Percentiles rank a stretch among this genome's conserved stretches.
Conservation (phyloP, 2,888 invertebrate species). For the Lasius fuliginosus region DNA sequence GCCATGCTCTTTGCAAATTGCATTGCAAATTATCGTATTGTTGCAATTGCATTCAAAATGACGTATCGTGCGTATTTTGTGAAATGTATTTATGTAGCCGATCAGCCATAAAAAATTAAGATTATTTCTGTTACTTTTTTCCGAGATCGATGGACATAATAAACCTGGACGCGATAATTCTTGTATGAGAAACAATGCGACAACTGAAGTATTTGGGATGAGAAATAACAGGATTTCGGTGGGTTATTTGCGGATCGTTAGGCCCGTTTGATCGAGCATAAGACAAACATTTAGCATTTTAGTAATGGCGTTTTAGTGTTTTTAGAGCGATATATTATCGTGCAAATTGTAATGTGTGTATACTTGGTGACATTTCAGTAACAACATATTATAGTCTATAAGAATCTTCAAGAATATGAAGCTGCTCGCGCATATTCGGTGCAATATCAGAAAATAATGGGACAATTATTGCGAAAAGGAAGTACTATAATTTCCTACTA, state of each 20-base stretch:
- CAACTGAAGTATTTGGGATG: neutral
- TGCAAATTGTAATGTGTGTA: neutral
- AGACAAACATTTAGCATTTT: constrained; percentile 40
- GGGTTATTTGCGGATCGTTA: constrained; percentile 59
- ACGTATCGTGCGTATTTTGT: neutral
- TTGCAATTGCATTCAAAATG: neutral
- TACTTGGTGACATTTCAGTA: neutral
- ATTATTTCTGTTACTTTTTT: neutral
- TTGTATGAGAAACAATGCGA: constrained; percentile 1
- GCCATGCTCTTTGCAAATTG: no score
- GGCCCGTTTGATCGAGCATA: constrained; percentile 14
- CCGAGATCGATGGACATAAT: neutral
- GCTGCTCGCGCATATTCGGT: neutral
- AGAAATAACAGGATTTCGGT: constrained; percentile 11
- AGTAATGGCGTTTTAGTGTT: neutral
- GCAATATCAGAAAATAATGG: neutral
- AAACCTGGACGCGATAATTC: neutral
- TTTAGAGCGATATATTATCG: neutral
- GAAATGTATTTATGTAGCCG: neutral
- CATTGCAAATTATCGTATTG: neutral
- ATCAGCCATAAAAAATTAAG: neutral
- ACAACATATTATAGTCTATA: neutral
- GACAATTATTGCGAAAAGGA: neutral
- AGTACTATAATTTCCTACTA: no score
- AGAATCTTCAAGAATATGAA: neutral